These are phyloP conservation scores for Pangasius larnaudii DNA, from an alignment of 2,797 vertebrate species.

Conservation along the genomic window DNA sequence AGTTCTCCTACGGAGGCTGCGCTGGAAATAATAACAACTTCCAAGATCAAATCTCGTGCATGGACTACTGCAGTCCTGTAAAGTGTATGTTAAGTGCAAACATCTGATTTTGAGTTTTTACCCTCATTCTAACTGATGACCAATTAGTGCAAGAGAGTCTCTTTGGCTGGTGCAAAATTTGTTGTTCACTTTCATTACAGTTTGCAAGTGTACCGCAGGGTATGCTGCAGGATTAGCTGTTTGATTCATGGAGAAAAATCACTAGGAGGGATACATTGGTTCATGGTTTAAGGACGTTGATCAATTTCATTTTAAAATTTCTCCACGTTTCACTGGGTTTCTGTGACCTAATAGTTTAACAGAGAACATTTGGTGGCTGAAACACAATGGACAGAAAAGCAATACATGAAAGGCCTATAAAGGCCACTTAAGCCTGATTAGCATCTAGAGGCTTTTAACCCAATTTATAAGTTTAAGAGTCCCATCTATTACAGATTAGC, in stretches of 20 bases:
- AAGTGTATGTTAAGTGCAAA: constrained; percentile 73
- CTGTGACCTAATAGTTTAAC: background rate
- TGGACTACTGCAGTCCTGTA: constrained; percentile 80
- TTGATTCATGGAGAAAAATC: background rate
- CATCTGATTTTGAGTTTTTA: background rate
- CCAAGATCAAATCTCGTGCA: constrained; percentile 74
- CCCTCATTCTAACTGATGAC: background rate
- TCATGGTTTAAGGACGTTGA: background rate
- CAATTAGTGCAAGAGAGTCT: background rate
- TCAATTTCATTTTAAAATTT: background rate
- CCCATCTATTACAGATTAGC: background rate
- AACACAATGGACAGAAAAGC: too few relatives aligned
- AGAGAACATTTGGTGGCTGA: background rate
- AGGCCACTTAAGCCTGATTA: background rate
- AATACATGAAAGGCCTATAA: background rate
- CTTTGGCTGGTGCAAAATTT: background rate
- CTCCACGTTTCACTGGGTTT: background rate
- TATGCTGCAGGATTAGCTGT: background rate
- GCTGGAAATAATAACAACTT: constrained; percentile 83
- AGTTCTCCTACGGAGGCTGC: constrained; percentile 82
- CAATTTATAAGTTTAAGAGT: background rate
- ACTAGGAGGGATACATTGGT: background rate
- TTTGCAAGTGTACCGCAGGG: background rate
- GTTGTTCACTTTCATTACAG: background rate
- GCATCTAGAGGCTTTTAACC: background rate